Percentiles rank a stretch among this genome's conserved stretches.
phyloP scores from a whole-genome alignment of 1,140 invertebrate genomes.

The Dysdera silvatica region DNA sequence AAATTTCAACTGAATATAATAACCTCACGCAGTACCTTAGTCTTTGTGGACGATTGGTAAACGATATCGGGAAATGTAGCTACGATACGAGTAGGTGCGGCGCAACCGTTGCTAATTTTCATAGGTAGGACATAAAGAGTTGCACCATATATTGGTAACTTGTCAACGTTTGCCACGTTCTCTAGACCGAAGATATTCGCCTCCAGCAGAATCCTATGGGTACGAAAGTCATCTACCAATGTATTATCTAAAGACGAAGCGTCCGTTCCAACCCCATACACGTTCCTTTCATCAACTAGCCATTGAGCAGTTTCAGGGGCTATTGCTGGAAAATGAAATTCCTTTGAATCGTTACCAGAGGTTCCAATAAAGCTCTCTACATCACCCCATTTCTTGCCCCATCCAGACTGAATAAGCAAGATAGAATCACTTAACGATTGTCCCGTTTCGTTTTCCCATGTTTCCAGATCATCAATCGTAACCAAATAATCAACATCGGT shows the following conservation, averaged over 20 bases:
- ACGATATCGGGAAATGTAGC: slow-evolving; percentile 19
- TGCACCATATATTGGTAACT: slow-evolving; percentile 21
- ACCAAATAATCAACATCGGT: neutral
- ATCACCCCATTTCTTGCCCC: neutral
- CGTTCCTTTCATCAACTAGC: slow-evolving; percentile 50
- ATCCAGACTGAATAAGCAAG: neutral
- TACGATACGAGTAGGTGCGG: slow-evolving; percentile 30
- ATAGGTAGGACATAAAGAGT: slow-evolving; percentile 31
- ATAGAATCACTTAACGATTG: neutral
- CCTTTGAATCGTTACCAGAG: too few relatives aligned
- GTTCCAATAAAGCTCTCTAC: neutral
- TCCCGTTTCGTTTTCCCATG: neutral
- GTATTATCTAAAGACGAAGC: slow-evolving; percentile 52
- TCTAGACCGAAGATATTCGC: slow-evolving; percentile 53
- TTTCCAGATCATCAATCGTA: neutral
- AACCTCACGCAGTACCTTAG: too few relatives aligned
- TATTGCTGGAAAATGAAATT: neutral
- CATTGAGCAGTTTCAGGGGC: slow-evolving; percentile 39
- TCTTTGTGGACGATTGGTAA: too few relatives aligned
- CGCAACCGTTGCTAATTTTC: slow-evolving; percentile 33
- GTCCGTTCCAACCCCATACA: slow-evolving; percentile 57
- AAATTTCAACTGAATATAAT: too few relatives aligned
- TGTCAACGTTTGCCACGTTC: slow-evolving; percentile 41
- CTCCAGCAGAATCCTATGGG: slow-evolving; percentile 46
- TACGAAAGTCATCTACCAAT: slow-evolving; percentile 35